phyloP scores from a whole-genome alignment of 1,140 invertebrate genomes.

The Heliconius melpomene region DNA sequence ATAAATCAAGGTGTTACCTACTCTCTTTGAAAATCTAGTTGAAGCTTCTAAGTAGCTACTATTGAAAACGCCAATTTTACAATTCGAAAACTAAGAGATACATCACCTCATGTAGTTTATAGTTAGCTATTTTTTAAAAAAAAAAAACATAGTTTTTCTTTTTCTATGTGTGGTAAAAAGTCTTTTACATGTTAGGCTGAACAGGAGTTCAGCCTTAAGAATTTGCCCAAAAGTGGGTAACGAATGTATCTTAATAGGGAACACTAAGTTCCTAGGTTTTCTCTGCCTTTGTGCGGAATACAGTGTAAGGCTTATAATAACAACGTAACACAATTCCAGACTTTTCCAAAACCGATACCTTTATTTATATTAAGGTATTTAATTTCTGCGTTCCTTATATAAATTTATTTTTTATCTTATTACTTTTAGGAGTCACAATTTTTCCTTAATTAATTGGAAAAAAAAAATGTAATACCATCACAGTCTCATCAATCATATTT shows the following conservation, averaged over 20 bases:
- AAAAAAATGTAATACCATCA: too few relatives aligned
- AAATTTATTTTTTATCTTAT: background rate
- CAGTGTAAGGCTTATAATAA: too few relatives aligned
- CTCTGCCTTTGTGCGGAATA: too few relatives aligned
- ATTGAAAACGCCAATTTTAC: background rate
- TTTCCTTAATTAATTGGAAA: background rate
- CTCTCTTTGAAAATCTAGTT: slow-evolving; percentile 53
- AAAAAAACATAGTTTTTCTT: background rate
- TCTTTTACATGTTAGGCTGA: too few relatives aligned
- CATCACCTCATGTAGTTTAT: background rate
- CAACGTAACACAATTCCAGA: too few relatives aligned
- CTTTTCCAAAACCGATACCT: too few relatives aligned
- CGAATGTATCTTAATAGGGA: too few relatives aligned
- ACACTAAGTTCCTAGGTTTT: too few relatives aligned
- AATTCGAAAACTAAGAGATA: background rate
- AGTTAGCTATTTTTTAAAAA: background rate
- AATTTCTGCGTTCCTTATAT: too few relatives aligned
- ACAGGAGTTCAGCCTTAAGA: too few relatives aligned
- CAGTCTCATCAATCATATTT: background rate
- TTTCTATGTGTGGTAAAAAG: background rate
- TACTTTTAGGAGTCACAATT: background rate
- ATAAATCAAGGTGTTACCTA: slow-evolving; percentile 76
- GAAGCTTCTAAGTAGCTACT: slow-evolving; percentile 34
- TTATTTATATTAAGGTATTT: too few relatives aligned
- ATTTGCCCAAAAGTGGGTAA: too few relatives aligned